Conservation (phyloP, 2,888 invertebrate species). For the Drosophila barbarae region DNA sequence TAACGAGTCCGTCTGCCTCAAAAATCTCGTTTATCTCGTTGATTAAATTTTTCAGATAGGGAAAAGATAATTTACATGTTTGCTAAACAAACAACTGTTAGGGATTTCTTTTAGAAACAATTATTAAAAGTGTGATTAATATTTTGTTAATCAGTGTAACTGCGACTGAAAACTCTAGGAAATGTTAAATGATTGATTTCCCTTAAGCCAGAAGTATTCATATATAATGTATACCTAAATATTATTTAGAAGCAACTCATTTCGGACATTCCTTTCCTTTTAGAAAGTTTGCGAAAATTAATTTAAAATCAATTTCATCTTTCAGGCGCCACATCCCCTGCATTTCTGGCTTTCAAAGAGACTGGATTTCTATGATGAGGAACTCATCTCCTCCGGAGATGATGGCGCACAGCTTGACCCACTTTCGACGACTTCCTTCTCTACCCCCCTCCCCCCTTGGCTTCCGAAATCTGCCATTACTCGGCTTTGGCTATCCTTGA, state of each 20-base stretch:
- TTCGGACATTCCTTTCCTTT: not conserved
- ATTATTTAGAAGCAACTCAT: not conserved
- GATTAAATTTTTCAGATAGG: not conserved
- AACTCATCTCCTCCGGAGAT: slow-evolving; percentile 24
- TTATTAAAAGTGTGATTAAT: not conserved
- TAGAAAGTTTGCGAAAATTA: not conserved
- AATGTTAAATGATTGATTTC: too few species aligned
- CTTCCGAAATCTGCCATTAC: slow-evolving; percentile 39
- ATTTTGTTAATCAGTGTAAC: not conserved
- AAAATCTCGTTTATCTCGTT: slow-evolving; percentile 1
- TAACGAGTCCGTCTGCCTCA: not conserved
- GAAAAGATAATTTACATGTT: not conserved
- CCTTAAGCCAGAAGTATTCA: not conserved
- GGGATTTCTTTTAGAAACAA: not conserved
- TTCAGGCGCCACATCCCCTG: not conserved
- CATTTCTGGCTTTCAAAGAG: slow-evolving; percentile 10
- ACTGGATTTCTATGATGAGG: slow-evolving; percentile 7
- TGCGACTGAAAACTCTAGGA: not conserved
- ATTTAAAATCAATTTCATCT: not conserved
- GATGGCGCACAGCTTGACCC: slow-evolving; percentile 48
- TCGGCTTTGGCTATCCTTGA: slow-evolving; percentile 29
- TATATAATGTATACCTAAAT: not conserved
- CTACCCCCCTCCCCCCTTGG: slow-evolving; percentile 2
- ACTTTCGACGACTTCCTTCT: slow-evolving; percentile 31
- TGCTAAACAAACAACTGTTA: not conserved